These are phyloP conservation scores for Apotomis capreana DNA, from an alignment of 2,888 invertebrate genomes.

Conservation along the genomic window DNA sequence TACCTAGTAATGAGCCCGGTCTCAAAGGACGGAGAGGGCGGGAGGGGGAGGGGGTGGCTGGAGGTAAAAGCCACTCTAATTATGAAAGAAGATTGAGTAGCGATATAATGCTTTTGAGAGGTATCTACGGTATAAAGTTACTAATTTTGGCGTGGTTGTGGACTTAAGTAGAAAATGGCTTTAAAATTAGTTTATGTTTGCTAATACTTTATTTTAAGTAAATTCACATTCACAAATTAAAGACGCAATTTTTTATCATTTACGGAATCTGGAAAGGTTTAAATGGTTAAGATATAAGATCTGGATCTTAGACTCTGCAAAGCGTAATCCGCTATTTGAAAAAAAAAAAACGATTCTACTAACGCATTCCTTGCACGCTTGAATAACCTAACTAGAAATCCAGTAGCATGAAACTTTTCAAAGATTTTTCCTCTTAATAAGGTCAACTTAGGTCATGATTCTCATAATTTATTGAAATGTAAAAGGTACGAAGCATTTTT, in stretches of 20 bases:
- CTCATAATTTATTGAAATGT: background rate
- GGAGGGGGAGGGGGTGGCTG: constrained; percentile 47
- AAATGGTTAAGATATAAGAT: too few relatives aligned
- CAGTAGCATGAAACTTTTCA: too few relatives aligned
- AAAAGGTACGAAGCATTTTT: background rate
- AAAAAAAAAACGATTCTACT: too few relatives aligned
- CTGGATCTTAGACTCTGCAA: too few relatives aligned
- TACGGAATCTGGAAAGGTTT: background rate
- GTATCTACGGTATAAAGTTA: constrained; percentile 33
- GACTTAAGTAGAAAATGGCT: constrained; percentile 20
- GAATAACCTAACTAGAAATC: too few relatives aligned
- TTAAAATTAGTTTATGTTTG: constrained; percentile 12
- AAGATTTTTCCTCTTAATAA: too few relatives aligned
- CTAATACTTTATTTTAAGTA: constrained; percentile 3
- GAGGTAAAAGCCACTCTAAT: constrained; percentile 77
- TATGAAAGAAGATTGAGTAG: constrained; percentile 81
- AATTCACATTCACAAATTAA: too few relatives aligned
- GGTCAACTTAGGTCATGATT: background rate
- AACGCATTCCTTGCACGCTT: too few relatives aligned
- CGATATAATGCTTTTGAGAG: constrained; percentile 55
- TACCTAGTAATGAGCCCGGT: constrained; percentile 72
- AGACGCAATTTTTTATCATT: too few relatives aligned
- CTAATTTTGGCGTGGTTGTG: constrained; percentile 19
- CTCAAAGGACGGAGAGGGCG: constrained; percentile 58
- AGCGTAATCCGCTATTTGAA: too few relatives aligned